Base-by-base conservation (phyloP, 2,113 vertebrate genomes). In the Spermophilus dauricus region DNA sequence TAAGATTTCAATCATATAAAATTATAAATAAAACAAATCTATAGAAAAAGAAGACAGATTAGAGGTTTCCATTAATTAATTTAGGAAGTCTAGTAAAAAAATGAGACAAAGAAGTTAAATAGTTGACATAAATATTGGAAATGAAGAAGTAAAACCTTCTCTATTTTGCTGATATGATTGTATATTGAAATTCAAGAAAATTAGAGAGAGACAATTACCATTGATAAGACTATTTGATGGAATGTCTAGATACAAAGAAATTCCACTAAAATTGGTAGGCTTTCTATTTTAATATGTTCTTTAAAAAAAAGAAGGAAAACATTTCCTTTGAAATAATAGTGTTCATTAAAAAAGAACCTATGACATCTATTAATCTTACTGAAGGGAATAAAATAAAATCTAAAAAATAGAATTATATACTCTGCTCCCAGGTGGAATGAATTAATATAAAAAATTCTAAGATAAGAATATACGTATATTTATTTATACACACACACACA, bases 81-180 rank as follows among this genome's bases (percentile, higher is more conserved):
- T 93, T 94, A 26, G n/a, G 45, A 96, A 88, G 45, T 42, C 53
- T 75, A 75, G 20, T 45, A 28, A 91, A 91, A 95, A 86, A 95
- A 37, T 48, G 10, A 26, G 13, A 69, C 61, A 51, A 70, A 8
- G 58, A 82, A 85, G 82, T 82, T 61, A 78, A 80, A 32, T 42
- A 22, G 13, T 65, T 92, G 34, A 9, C 56, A 48, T 51, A 80
- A 77, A 63, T 56, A 63, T 24, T 96, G 24, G 14, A 86, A 89
- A 58, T 82, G 16, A 65, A 77, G 30, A 89, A 30, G 53, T 65
- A 24, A 72, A 70, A 92, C 20, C 24, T 16, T 14, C 20, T 75
- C 14, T 83, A 26, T 82, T 56, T 80, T 78, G 32, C 58, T 26
- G n/a, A 53, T 17, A 88, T 45, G 22, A 53, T 18, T 86, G 1